Percentiles rank a stretch among this genome's conserved stretches.
Evolutionary conservation across 2,888 invertebrate species (phyloP).

Genomic region (Heliconius cydno): DNA sequence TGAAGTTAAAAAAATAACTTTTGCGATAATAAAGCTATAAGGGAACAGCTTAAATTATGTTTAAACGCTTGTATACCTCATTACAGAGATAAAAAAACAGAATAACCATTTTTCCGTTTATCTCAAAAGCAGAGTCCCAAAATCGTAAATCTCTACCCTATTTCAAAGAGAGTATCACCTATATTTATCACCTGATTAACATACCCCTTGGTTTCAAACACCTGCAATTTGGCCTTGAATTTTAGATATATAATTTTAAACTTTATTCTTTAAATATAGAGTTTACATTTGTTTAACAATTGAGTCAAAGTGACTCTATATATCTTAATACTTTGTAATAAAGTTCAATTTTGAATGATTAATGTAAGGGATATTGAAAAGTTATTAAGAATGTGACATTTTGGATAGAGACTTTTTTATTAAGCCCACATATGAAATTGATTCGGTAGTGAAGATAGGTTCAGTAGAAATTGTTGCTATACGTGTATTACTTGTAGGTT

Average conservation of each 20-base stretch:
- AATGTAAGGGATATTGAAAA: slow-evolving; percentile 41
- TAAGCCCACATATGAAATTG: slow-evolving; percentile 35
- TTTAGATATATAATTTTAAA: slow-evolving; percentile 1
- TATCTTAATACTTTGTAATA: slow-evolving; percentile 25
- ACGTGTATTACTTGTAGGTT: not conserved
- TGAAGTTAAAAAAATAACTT: not conserved
- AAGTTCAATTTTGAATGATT: slow-evolving; percentile 27
- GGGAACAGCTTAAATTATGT: not conserved
- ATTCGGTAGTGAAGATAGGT: slow-evolving; percentile 12
- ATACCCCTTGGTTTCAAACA: slow-evolving; percentile 38
- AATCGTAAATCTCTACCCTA: slow-evolving; percentile 33
- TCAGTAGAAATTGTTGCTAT: not conserved
- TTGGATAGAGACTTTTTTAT: slow-evolving; percentile 36
- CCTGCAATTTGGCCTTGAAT: slow-evolving; percentile 41
- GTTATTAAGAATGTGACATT: slow-evolving; percentile 44
- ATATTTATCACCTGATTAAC: slow-evolving; percentile 47
- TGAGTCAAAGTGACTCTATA: not conserved
- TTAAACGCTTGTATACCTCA: not conserved
- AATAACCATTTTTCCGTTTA: slow-evolving; percentile 30
- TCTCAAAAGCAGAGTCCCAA: slow-evolving; percentile 32
- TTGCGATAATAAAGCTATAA: slow-evolving; percentile 6
- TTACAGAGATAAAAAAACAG: slow-evolving; percentile 25
- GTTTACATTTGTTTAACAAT: not conserved
- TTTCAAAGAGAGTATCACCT: slow-evolving; percentile 38
- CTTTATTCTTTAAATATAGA: slow-evolving; percentile 10